phyloP scores from a whole-genome alignment of 2,797 vertebrate genomes.

The Pagetopsis macropterus region DNA sequence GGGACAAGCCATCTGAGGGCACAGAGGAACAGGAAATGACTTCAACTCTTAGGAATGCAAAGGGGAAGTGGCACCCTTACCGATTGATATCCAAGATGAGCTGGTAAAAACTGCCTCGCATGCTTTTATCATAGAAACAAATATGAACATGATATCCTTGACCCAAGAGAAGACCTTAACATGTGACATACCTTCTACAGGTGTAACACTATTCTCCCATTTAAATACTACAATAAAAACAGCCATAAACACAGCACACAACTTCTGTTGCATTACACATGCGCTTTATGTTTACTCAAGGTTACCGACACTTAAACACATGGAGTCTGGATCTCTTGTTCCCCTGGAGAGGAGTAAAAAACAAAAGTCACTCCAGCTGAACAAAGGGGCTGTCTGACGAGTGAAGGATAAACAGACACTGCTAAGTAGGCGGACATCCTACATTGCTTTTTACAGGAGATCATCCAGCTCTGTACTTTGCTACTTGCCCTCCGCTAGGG shows the following conservation, averaged over 20 bases:
- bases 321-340: not conserved
- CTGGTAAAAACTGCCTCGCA: not conserved
- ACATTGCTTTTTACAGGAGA: slow-evolving; percentile 40
- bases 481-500: slow-evolving; percentile 6
- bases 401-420: slow-evolving; percentile 43
- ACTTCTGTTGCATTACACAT: slow-evolving; percentile 19
- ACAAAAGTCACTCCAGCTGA: slow-evolving; percentile 1
- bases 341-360: slow-evolving; percentile 9
- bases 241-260: slow-evolving; percentile 33
- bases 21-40: slow-evolving; percentile 74
- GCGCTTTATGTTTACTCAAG: slow-evolving; percentile 24
- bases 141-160: not conserved
- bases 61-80: slow-evolving; percentile 67
- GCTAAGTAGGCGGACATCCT: slow-evolving; percentile 43
- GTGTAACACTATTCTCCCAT: slow-evolving; percentile 1
- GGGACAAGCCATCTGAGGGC: slow-evolving; percentile 44
- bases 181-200: slow-evolving; percentile 22
- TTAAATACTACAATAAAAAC: slow-evolving; percentile 35
- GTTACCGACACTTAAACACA: slow-evolving; percentile 9
- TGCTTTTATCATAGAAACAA: slow-evolving; percentile 14
- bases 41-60: slow-evolving; percentile 67
- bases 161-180: not conserved
- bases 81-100: slow-evolving; percentile 37
- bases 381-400: slow-evolving; percentile 51
- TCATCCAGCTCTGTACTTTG: slow-evolving; percentile 15